Conservation (phyloP, 2,888 invertebrate species). For the Cheiracanthium punctorium region DNA sequence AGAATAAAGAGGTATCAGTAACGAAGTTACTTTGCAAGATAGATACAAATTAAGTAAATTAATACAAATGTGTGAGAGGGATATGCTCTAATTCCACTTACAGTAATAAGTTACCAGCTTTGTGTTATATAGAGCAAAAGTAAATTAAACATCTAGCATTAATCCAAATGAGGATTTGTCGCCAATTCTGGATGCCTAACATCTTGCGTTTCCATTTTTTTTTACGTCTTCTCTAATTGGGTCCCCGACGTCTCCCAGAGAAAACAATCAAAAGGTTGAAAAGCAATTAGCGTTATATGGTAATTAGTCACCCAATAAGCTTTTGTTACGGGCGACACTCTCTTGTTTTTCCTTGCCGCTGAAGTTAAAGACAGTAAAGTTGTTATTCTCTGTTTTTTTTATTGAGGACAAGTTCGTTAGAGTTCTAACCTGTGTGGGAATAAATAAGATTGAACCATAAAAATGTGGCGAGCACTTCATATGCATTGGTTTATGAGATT, state of each 20-base stretch:
- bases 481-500: neutral
- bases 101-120: too few species aligned
- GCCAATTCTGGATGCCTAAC: neutral
- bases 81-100: too few species aligned
- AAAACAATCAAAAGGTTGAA: conserved; percentile 24
- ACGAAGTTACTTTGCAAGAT: too few species aligned
- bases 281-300: conserved; percentile 66
- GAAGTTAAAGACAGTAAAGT: neutral
- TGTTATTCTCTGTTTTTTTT: neutral
- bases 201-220: neutral
- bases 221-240: neutral
- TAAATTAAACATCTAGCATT: too few species aligned
- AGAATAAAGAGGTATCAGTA: too few species aligned
- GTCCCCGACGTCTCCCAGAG: neutral
- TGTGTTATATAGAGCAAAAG: too few species aligned
- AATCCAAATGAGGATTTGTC: neutral
- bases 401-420: neutral
- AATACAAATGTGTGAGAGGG: too few species aligned
- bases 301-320: conserved; percentile 64
- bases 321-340: conserved; percentile 42
- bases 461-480: neutral
- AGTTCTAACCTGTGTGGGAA: neutral
- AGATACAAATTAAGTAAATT: too few species aligned
- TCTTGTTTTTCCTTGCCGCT: neutral
- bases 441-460: conserved; percentile 1